Base-by-base conservation (phyloP, 2,113 vertebrate genomes). In the Protomyctophum bolini region DNA sequence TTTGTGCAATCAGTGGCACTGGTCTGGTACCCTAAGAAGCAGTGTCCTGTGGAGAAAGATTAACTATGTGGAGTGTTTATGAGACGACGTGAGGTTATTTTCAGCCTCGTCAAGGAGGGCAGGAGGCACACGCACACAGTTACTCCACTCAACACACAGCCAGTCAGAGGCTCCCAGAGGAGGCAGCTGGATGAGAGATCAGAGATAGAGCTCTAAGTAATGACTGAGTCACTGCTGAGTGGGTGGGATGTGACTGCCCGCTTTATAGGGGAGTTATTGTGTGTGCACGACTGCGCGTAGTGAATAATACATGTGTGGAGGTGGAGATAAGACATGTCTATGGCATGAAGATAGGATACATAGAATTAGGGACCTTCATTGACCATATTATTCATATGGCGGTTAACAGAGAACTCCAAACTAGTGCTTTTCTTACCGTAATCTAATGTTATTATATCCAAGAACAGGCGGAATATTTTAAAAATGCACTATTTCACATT, bases 171-270 rank as follows among this genome's bases (percentile, higher is more conserved):
- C 58, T 67, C 77, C 75, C 63, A 81, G 68, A 71, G 63, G 12
- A 9, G 70, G 66, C 65, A 74, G 77, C 65, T 45, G 75, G 68
- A 69, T 74, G 46, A 68, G 64, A 61, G 68, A 61, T 8, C 55
- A 51, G 51, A 73, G 76, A 60, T 67, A 12, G 70, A 73, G 68
- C 66, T 48, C 77, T 60, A 70, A 63, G 41, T 63, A 64, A 48
- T 49, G 73, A 77, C 59, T 89, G 86, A 89, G 83, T 90, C 87
- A 90, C 80, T 78, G 45, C 14, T 73, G 79, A 85, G 83, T 85
- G 67, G 76, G 87, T 73, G 76, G 75, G 50, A 73, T 68, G 71
- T 71, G 77, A 68, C 51, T 72, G 66, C 57, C 51, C 61, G 69
- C 10, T 12, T 66, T 65, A 61, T 64, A n/a, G 33, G 62, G 73